A percentile compares a stretch with the other conserved stretches of the same genome.
These are phyloP conservation scores for Montipora foliosa DNA, from an alignment of 64 coral and sea anemone genomes.

Conservation along the genomic window DNA sequence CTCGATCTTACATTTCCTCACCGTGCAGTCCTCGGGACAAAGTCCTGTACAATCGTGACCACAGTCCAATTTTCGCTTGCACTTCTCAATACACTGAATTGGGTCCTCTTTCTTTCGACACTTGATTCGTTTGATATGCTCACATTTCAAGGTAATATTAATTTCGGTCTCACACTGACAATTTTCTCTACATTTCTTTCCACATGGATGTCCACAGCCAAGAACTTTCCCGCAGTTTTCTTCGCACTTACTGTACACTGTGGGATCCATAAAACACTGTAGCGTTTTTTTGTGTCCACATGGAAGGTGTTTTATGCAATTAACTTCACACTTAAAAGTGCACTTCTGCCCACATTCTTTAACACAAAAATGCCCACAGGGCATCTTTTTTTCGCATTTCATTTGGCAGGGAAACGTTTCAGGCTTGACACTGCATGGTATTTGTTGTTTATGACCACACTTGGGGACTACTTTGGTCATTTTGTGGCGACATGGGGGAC, in stretches of 20 bases:
- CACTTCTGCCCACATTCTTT: conserved; percentile 16
- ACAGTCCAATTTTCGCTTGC: conserved; percentile 13
- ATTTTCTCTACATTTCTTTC: neutral
- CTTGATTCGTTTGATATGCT: neutral
- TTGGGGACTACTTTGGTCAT: neutral
- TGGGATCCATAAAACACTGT: conserved; percentile 41
- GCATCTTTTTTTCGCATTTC: conserved; percentile 37
- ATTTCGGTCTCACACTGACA: conserved; percentile 15
- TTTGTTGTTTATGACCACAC: conserved; percentile 55
- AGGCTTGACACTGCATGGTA: conserved; percentile 21
- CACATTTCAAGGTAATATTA: neutral
- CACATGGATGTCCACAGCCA: conserved; percentile 73
- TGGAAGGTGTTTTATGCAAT: neutral
- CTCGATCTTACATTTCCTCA: neutral
- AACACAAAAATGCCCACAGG: conserved; percentile 30
- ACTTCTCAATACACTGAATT: neutral
- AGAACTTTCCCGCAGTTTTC: conserved; percentile 13
- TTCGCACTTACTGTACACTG: neutral
- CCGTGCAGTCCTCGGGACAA: conserved; percentile 34
- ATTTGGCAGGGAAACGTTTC: conserved; percentile 1
- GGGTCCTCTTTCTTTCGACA: conserved; percentile 7
- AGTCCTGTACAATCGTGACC: conserved; percentile 42
- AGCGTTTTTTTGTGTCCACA: conserved; percentile 46
- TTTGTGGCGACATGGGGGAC: neutral
- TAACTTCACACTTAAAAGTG: conserved; percentile 21